Percentiles rank a stretch among this genome's conserved stretches.
These are phyloP conservation scores for Drosophila persimilis DNA, from an alignment of 1,140 invertebrate species.

Conservation along the genomic window DNA sequence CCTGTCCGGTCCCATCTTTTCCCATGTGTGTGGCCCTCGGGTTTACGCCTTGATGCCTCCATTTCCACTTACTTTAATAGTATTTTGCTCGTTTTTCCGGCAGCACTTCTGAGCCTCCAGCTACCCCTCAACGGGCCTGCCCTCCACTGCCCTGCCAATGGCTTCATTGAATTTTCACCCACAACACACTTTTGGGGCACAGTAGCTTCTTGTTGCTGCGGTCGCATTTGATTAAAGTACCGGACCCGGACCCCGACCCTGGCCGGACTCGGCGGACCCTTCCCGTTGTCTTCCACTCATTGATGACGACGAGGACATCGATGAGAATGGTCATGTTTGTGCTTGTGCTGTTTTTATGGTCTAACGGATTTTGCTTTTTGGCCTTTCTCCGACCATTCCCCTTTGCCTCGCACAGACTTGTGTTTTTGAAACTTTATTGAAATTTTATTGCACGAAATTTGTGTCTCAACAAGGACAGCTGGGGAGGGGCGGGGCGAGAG, in stretches of 20 bases:
- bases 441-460: slow-evolving; percentile 55
- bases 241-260: slow-evolving; percentile 27
- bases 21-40: slow-evolving; percentile 26
- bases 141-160: slow-evolving; percentile 30
- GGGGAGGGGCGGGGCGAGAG: too few species aligned
- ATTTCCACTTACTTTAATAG: slow-evolving; percentile 80
- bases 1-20: neutral
- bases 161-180: slow-evolving; percentile 59
- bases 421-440: slow-evolving; percentile 59
- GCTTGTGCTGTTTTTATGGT: slow-evolving; percentile 62
- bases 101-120: slow-evolving; percentile 48
- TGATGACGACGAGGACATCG: slow-evolving; percentile 9
- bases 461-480: slow-evolving; percentile 26
- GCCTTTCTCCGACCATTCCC: slow-evolving; percentile 1
- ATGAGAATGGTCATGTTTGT: slow-evolving; percentile 29
- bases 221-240: slow-evolving; percentile 72
- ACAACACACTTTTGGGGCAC: slow-evolving; percentile 30
- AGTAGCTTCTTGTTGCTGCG: slow-evolving; percentile 47
- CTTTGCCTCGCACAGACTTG: neutral
- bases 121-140: too few species aligned
- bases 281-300: slow-evolving; percentile 37
- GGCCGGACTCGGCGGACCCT: slow-evolving; percentile 37
- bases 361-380: slow-evolving; percentile 51
- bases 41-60: slow-evolving; percentile 71
- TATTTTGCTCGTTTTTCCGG: slow-evolving; percentile 57